Conservation (phyloP, 1,140 invertebrate genomes). For the Solen grandis region DNA sequence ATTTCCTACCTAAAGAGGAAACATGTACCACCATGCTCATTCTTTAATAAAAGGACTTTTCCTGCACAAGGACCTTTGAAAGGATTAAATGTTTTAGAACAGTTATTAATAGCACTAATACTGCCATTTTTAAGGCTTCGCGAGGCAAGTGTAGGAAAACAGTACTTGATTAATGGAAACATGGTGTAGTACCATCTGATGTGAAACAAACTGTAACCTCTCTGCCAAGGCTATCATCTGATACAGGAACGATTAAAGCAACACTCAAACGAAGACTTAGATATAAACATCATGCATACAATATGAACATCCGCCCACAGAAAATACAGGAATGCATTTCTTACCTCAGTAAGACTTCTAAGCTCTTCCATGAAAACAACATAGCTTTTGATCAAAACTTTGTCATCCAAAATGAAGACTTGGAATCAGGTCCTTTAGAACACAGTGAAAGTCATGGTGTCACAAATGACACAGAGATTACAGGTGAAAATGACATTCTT, state of each 20-base stretch:
- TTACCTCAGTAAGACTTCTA: too few species aligned
- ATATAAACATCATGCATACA: conserved; percentile 53
- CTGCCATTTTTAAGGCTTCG: conserved; percentile 54
- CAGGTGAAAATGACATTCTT: too few species aligned
- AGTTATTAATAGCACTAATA: conserved; percentile 21
- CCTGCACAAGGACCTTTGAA: conserved; percentile 23
- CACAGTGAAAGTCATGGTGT: too few species aligned
- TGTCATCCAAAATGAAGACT: too few species aligned
- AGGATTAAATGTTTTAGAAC: conserved; percentile 44
- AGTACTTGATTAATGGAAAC: conserved; percentile 44
- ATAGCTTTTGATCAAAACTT: too few species aligned
- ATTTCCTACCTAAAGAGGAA: conserved; percentile 32
- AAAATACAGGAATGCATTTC: conserved; percentile 11
- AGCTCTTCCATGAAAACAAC: too few species aligned
- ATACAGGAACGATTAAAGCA: conserved; percentile 53
- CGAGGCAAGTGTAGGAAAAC: conserved; percentile 49
- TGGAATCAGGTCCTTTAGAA: too few species aligned
- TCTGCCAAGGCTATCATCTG: conserved; percentile 32
- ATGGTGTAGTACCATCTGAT: conserved; percentile 50
- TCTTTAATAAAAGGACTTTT: conserved; percentile 50
- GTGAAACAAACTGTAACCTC: conserved; percentile 20
- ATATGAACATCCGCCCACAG: conserved; percentile 40
- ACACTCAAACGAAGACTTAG: conserved; percentile 30
- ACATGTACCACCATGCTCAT: conserved; percentile 42
- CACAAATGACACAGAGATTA: too few species aligned